A percentile compares a stretch with the other conserved stretches of the same genome.
phyloP scores from a whole-genome alignment of 2,797 vertebrate genomes.

The Macropodus opercularis region DNA sequence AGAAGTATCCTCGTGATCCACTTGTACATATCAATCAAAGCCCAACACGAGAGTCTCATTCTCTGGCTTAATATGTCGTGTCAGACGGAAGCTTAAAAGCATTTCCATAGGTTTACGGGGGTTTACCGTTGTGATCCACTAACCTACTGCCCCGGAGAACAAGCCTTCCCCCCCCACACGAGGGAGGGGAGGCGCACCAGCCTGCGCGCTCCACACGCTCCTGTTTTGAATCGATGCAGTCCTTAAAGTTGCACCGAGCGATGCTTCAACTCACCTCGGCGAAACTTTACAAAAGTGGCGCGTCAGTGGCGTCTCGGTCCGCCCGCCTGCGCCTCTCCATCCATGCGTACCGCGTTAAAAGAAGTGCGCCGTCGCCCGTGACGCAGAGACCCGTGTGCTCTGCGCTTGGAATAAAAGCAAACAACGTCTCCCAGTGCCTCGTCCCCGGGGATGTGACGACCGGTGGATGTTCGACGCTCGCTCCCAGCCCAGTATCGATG shows the following conservation, averaged over 20 bases:
- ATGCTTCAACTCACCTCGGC: conserved; percentile 69
- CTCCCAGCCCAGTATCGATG: conserved; percentile 3
- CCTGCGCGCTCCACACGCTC: background rate
- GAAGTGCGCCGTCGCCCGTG: conserved; percentile 10
- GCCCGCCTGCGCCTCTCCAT: conserved; percentile 69
- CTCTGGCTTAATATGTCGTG: background rate
- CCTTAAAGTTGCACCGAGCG: background rate
- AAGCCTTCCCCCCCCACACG: background rate
- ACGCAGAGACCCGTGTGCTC: background rate
- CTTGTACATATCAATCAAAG: too few species aligned
- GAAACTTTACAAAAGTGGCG: conserved; percentile 66
- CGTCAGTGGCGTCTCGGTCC: conserved; percentile 52
- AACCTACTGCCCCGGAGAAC: conserved; percentile 62
- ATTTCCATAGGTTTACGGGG: background rate
- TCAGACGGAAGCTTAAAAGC: background rate
- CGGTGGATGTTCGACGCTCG: background rate
- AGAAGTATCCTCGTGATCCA: too few species aligned
- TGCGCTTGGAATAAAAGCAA: background rate
- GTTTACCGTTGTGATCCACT: conserved; percentile 55
- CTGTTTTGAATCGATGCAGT: background rate
- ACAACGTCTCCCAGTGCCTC: background rate
- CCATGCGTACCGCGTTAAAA: conserved; percentile 49
- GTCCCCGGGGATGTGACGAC: conserved; percentile 4
- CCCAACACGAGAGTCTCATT: too few species aligned
- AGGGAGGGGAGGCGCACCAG: conserved; percentile 6